Conservation (phyloP, 2,113 vertebrate genomes). For the Lepus timidus region DNA sequence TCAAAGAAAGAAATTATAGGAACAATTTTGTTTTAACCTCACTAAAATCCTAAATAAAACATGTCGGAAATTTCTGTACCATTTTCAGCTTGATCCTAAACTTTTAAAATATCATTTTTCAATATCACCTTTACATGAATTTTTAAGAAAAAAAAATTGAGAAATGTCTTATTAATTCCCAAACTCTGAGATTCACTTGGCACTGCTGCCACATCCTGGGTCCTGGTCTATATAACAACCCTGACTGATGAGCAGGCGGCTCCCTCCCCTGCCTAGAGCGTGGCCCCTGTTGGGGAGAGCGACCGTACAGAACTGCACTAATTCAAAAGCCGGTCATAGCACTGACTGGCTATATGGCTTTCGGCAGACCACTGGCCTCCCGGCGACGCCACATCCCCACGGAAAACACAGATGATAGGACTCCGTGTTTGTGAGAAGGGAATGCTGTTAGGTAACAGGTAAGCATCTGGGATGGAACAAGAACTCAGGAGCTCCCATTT, state of each 20-base stretch:
- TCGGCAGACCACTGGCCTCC: not conserved
- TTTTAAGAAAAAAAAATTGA: not conserved
- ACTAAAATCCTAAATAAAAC: conserved; percentile 60
- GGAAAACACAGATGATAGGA: not conserved
- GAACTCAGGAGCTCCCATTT: not conserved
- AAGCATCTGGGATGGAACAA: not conserved
- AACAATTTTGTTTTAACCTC: not conserved
- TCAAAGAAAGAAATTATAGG: not conserved
- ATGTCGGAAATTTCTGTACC: not conserved
- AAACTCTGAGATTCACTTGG: not conserved
- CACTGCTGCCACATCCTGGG: too few relatives aligned
- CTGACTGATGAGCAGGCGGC: not conserved
- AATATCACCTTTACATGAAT: not conserved
- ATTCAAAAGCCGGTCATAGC: not conserved
- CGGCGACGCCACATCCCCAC: not conserved
- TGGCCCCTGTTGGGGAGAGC: not conserved
- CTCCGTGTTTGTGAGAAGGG: not conserved
- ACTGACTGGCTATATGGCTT: not conserved
- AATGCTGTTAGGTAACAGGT: not conserved
- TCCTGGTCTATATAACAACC: not conserved
- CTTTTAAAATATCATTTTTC: conserved; percentile 1
- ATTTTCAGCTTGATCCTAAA: not conserved
- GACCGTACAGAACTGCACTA: not conserved
- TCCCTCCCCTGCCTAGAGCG: not conserved
- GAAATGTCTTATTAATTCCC: not conserved